Evolutionary conservation across 92 coral and sea anemone genomes (phyloP).

Genomic region (Heteractis magnifica): DNA sequence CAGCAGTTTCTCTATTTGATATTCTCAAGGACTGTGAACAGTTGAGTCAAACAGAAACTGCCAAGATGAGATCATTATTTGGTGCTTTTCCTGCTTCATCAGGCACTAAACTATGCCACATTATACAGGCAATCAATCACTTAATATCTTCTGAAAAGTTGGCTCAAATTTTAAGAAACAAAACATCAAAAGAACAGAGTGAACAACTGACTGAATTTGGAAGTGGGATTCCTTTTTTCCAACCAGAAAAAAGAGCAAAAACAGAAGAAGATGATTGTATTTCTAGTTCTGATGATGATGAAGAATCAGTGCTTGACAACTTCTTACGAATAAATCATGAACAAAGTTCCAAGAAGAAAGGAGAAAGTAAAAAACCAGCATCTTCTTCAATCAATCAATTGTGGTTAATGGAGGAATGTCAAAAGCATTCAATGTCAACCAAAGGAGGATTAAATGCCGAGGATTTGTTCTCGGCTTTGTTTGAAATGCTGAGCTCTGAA

Average conservation of each 20-base stretch:
- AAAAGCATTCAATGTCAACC: conserved; percentile 46
- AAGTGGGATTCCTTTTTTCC: conserved; percentile 59
- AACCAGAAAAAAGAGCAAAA: conserved; percentile 5
- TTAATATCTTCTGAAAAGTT: conserved; percentile 63
- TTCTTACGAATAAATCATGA: conserved; percentile 13
- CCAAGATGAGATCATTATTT: conserved; percentile 60
- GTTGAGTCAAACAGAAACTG: conserved; percentile 63
- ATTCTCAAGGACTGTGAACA: conserved; percentile 60
- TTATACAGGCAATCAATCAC: conserved; percentile 56
- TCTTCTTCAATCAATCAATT: conserved; percentile 26
- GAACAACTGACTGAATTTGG: conserved; percentile 71
- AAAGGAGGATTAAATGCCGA: conserved; percentile 63
- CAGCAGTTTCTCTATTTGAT: conserved; percentile 78
- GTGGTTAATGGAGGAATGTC: conserved; percentile 83
- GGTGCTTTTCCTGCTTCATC: conserved; percentile 88
- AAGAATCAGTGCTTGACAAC: conserved; percentile 29
- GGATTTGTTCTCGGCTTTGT: conserved; percentile 90
- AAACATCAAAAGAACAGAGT: conserved; percentile 35
- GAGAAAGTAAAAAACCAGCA: neutral
- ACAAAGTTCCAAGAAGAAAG: neutral
- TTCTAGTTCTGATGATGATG: conserved; percentile 79
- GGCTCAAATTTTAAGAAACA: conserved; percentile 42
- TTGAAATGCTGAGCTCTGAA: conserved; percentile 91
- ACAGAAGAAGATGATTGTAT: conserved; percentile 41
- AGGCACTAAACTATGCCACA: conserved; percentile 71